Evolutionary conservation across 2,888 invertebrate species (phyloP).

Genomic region (Danaus chrysippus): DNA sequence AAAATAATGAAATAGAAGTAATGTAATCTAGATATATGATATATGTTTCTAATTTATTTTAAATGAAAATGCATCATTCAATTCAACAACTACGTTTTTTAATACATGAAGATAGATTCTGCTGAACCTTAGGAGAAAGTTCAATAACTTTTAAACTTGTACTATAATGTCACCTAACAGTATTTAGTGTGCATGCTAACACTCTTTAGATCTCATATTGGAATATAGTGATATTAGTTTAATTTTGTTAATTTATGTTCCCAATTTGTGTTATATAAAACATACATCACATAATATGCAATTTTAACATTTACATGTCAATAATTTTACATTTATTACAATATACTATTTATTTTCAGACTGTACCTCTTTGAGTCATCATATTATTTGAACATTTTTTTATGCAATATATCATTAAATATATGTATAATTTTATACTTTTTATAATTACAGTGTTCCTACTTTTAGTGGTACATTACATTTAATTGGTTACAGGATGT

Average conservation of each 20-base stretch:
- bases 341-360: no score
- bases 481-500: no score
- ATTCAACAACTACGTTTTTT: no score
- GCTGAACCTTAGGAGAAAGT: background rate
- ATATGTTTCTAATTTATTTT: no score
- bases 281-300: background rate
- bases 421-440: no score
- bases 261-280: background rate
- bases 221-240: background rate
- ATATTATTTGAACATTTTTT: no score
- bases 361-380: no score
- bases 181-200: background rate
- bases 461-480: no score
- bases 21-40: background rate
- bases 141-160: background rate
- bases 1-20: background rate
- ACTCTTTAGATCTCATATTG: conserved; percentile 1
- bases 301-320: background rate
- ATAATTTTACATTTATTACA: no score
- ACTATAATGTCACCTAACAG: background rate
- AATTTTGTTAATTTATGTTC: background rate
- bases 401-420: no score
- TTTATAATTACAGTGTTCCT: no score
- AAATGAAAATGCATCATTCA: no score
- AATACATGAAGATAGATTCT: background rate